Base-by-base conservation (phyloP, 2,113 vertebrate species). In the Gulo gulo region DNA sequence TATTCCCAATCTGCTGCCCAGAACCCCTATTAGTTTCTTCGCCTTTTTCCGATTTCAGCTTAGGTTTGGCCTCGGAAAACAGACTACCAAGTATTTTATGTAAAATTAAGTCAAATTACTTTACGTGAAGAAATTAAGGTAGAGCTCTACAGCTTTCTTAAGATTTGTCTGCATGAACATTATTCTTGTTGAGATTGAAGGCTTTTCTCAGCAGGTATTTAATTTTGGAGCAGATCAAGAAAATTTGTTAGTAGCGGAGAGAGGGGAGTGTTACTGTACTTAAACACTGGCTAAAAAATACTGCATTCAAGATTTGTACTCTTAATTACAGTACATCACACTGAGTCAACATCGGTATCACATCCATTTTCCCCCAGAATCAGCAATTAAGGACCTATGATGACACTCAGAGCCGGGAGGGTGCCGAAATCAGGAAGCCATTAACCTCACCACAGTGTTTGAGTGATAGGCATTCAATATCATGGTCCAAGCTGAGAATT, bases 361-460 rank as follows among this genome's bases (percentile, higher is more conserved):
- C 39, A 96, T 36, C 23, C 81, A 57, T 47, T n/a, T n/a, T 92
- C 18, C 20, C 26, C 5, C 23, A 83, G 47, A 94, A 82, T 88
- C 57, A 69, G 67, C 92, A 78, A 42, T 87, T 94, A 90, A 93
- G 92, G 87, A 78, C 83, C 50, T 34, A 18, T 18, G 71, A 73
- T 93, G 81, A 96, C 59, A 69, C n/a, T 50, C 29, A 74, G n/a
- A 95, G 57, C 39, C 34, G 55, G 9, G 36, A 59, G 45, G 16
- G 57, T n/a, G 7, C 65, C 73, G 59, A 74, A 86, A 47, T 73
- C 78, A 80, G 52, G 94, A 96, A 65, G 61, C 39, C 92, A 87
- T 84, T 95, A 88, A 86, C 86, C 61, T 80, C 86, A 86, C 86
- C 91, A 78, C 11, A 82, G 91, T 52, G 52, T 88, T 73, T 85